Conservation (phyloP, 2,888 invertebrate species). For the Venusia cambrica region DNA sequence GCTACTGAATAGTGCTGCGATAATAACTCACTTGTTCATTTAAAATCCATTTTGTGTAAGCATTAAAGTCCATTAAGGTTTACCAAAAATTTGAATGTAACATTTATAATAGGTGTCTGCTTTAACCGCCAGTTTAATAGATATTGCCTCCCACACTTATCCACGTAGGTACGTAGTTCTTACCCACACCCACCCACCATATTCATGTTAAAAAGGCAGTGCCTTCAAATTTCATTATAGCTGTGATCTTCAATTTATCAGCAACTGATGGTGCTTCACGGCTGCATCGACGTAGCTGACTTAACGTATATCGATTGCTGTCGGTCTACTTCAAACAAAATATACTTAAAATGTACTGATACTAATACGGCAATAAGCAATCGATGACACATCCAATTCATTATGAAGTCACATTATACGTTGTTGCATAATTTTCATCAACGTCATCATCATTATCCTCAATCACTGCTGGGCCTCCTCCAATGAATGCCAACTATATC, state of each 20-base stretch:
- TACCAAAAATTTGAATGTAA: conserved; percentile 49
- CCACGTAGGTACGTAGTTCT: too few relatives aligned
- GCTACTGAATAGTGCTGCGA: conserved; percentile 58
- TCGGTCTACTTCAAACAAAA: too few relatives aligned
- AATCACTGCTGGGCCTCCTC: too few relatives aligned
- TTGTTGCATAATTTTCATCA: too few relatives aligned
- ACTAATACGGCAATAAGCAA: too few relatives aligned
- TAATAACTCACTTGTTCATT: conserved; percentile 59
- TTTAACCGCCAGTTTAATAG: conserved; percentile 45
- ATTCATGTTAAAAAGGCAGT: conserved; percentile 5
- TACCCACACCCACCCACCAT: conserved; percentile 12
- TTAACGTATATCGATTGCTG: too few relatives aligned
- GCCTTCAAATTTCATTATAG: conserved; percentile 6
- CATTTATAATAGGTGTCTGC: conserved; percentile 57
- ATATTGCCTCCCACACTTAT: conserved; percentile 49
- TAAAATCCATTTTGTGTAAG: conserved; percentile 46
- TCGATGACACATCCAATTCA: too few relatives aligned
- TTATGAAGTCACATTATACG: too few relatives aligned
- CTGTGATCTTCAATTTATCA: conserved; percentile 6
- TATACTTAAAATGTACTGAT: too few relatives aligned
- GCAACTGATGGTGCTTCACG: not conserved
- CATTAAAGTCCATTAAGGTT: conserved; percentile 46
- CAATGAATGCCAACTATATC: too few relatives aligned
- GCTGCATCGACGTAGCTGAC: too few relatives aligned
- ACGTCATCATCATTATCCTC: too few relatives aligned